These are phyloP conservation scores for Spatula versicolor DNA, from an alignment of 2,797 vertebrate genomes.

Conservation along the genomic window DNA sequence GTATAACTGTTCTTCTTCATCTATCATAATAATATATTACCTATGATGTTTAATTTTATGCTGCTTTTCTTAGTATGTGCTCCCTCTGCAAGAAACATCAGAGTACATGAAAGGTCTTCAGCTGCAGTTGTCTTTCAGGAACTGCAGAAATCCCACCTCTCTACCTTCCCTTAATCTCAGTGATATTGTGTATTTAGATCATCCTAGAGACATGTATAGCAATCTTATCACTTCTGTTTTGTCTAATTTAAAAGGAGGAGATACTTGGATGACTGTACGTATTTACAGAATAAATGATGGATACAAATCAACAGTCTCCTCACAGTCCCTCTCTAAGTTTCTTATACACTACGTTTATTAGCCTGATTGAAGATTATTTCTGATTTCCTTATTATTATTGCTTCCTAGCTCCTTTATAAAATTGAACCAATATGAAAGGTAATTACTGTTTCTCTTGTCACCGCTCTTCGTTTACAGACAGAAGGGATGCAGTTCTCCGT, in stretches of 20 bases:
- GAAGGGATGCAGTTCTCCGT: neutral
- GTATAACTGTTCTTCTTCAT: neutral
- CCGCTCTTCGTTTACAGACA: neutral
- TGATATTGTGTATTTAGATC: neutral
- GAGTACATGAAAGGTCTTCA: neutral
- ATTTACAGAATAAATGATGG: neutral
- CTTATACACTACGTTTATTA: neutral
- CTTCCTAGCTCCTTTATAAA: neutral
- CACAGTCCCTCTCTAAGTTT: neutral
- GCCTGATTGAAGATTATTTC: conserved; percentile 12
- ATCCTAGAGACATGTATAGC: neutral
- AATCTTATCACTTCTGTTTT: neutral
- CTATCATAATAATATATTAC: neutral
- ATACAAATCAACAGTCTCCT: neutral
- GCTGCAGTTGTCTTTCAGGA: neutral
- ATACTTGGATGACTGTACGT: neutral
- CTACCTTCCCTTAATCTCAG: neutral
- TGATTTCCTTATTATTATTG: neutral
- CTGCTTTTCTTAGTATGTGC: conserved; percentile 1
- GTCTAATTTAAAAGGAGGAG: neutral
- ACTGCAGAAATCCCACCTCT: neutral
- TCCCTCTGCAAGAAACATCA: neutral
- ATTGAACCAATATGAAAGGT: neutral
- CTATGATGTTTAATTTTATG: conserved; percentile 24
- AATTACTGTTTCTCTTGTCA: neutral